A percentile compares a stretch with the other conserved stretches of the same genome.
These are phyloP conservation scores for Okamejei kenojei DNA, from an alignment of 2,797 vertebrate genomes.

Conservation along the genomic window DNA sequence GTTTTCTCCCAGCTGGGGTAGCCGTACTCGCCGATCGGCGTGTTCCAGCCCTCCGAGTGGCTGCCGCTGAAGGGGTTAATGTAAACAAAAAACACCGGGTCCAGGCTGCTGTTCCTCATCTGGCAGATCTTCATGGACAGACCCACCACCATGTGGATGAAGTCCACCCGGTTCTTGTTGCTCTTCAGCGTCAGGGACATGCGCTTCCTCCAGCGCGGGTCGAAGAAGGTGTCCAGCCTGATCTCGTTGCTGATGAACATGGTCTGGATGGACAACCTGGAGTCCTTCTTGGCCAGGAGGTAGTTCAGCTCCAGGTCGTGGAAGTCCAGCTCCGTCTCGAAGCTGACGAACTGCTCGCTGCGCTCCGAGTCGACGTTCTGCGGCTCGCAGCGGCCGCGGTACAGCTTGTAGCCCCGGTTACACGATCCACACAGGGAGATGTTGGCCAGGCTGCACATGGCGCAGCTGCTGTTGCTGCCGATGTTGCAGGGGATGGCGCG, in stretches of 20 bases:
- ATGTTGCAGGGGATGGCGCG: conserved; percentile 94
- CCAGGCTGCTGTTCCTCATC: conserved; percentile 95
- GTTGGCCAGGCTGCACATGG: conserved; percentile 98
- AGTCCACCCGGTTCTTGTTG: conserved; percentile 98
- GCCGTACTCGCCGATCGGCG: conserved; percentile 93
- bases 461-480: conserved; percentile 96
- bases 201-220: conserved; percentile 93
- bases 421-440: conserved; percentile 97
- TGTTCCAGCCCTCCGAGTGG: conserved; percentile 97
- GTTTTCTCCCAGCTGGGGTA: conserved; percentile 96
- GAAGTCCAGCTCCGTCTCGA: conserved; percentile 97
- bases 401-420: conserved; percentile 98
- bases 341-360: conserved; percentile 97
- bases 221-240: conserved; percentile 95
- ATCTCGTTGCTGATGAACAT: conserved; percentile 99
- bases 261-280: conserved; percentile 90
- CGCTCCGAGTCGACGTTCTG: conserved; percentile 98
- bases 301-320: conserved; percentile 98
- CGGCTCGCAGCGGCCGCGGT: conserved; percentile 91
- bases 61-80: conserved; percentile 97
- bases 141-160: conserved; percentile 96
- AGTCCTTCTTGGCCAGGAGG: conserved; percentile 96
- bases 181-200: conserved; percentile 98
- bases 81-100: conserved; percentile 97
- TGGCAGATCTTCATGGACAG: conserved; percentile 98